These are phyloP conservation scores for Morus bassanus DNA, from an alignment of 2,797 vertebrate species.

Conservation along the genomic window DNA sequence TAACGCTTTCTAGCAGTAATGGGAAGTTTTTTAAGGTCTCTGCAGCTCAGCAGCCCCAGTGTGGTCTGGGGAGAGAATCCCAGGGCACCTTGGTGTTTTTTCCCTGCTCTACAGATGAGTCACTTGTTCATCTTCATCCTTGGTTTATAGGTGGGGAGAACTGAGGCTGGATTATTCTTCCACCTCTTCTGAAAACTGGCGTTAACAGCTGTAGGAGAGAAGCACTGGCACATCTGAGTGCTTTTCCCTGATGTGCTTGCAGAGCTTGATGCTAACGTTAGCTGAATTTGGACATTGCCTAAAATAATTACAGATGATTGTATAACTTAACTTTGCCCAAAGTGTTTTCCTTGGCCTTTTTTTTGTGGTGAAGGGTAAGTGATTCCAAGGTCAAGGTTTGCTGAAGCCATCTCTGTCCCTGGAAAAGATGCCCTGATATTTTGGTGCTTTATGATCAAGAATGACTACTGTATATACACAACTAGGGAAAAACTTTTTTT, in stretches of 20 bases:
- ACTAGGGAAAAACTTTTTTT: background rate
- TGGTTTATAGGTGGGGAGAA: background rate
- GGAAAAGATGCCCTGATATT: background rate
- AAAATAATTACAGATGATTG: background rate
- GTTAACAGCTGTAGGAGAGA: background rate
- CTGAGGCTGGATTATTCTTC: background rate
- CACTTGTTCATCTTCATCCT: background rate
- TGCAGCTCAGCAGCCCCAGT: background rate
- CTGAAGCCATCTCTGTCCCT: background rate
- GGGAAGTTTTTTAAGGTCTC: background rate
- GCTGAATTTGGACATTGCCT: background rate
- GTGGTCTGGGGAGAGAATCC: background rate
- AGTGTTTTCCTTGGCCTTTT: background rate
- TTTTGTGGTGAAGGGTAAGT: background rate
- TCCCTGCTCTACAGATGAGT: background rate
- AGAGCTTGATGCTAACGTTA: background rate
- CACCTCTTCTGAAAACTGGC: background rate
- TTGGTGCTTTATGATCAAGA: background rate
- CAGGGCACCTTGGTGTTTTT: background rate
- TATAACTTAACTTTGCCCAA: background rate
- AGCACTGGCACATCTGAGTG: background rate
- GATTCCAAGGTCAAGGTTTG: background rate
- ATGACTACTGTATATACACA: accelerated
- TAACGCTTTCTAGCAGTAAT: background rate
- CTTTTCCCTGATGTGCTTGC: background rate